Conservation (phyloP, 2,113 vertebrate species). For the Nestor notabilis region DNA sequence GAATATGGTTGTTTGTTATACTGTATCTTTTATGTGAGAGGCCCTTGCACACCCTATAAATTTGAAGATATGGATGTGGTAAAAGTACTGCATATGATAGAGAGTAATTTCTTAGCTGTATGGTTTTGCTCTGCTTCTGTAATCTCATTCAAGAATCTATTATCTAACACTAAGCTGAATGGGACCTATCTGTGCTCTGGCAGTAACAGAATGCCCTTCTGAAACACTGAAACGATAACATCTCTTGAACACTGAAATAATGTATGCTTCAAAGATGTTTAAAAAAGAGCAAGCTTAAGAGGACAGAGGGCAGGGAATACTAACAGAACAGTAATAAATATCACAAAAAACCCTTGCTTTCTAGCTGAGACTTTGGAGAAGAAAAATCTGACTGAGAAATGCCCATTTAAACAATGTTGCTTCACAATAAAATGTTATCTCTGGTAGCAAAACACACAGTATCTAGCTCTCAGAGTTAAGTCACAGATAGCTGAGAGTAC, state of each 20-base stretch:
- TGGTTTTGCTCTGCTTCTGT: not conserved
- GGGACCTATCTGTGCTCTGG: not conserved
- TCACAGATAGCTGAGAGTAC: not conserved
- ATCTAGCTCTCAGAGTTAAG: not conserved
- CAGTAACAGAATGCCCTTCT: not conserved
- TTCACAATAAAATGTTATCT: not conserved
- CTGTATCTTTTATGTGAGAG: not conserved
- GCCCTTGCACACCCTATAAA: not conserved
- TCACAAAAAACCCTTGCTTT: not conserved
- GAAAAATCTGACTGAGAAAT: not conserved
- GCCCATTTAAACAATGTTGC: not conserved
- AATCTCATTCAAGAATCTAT: not conserved
- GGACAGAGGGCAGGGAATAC: not conserved
- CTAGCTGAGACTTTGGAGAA: not conserved
- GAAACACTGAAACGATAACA: not conserved
- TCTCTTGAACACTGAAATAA: not conserved
- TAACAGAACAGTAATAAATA: not conserved
- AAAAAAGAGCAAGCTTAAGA: not conserved
- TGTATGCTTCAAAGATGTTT: not conserved
- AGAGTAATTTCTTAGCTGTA: slow-evolving; percentile 9
- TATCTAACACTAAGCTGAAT: not conserved
- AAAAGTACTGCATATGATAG: not conserved
- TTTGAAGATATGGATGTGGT: not conserved
- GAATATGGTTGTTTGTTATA: not conserved
- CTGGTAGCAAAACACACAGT: not conserved